Evolutionary conservation across 2,113 vertebrate species (phyloP).

Genomic region (Nerophis ophidion): DNA sequence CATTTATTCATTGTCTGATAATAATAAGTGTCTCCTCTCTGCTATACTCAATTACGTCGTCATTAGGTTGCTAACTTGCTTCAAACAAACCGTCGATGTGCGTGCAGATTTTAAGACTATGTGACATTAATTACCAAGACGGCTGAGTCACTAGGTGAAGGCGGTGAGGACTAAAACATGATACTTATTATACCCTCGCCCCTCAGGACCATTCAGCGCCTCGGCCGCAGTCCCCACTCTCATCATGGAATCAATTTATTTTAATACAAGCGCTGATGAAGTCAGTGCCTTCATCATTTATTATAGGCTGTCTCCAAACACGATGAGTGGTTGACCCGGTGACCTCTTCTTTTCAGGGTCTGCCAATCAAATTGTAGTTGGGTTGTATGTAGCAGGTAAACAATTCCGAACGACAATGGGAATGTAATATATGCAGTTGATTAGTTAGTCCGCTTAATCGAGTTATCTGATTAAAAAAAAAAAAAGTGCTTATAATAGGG

Average conservation of each 20-base stretch:
- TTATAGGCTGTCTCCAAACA: constrained; percentile 57
- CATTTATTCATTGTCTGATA: constrained; percentile 63
- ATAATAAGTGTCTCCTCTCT: constrained; percentile 58
- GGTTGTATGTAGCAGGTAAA: constrained; percentile 45
- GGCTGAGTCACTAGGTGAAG: constrained; percentile 38
- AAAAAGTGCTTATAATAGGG: too few relatives aligned
- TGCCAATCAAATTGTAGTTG: constrained; percentile 52
- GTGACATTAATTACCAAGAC: constrained; percentile 55
- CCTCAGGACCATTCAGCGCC: constrained; percentile 35
- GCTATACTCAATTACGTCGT: constrained; percentile 63
- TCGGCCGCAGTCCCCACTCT: constrained; percentile 17
- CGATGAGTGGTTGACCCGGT: constrained; percentile 36
- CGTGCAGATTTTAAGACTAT: constrained; percentile 40
- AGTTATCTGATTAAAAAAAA: too few relatives aligned
- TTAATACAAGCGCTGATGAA: constrained; percentile 56
- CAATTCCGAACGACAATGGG: constrained; percentile 30
- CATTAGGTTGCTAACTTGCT: constrained; percentile 57
- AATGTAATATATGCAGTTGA: too few relatives aligned
- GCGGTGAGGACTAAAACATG: constrained; percentile 12
- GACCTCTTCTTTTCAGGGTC: constrained; percentile 35
- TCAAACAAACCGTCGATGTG: constrained; percentile 49
- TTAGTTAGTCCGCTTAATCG: too few relatives aligned
- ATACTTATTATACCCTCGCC: constrained; percentile 49
- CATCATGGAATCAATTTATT: constrained; percentile 58
- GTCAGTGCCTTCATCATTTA: constrained; percentile 56